Percentiles rank a stretch among this genome's conserved stretches.
These are phyloP conservation scores for Busseola fusca DNA, from an alignment of 2,888 invertebrate genomes.

Conservation along the genomic window DNA sequence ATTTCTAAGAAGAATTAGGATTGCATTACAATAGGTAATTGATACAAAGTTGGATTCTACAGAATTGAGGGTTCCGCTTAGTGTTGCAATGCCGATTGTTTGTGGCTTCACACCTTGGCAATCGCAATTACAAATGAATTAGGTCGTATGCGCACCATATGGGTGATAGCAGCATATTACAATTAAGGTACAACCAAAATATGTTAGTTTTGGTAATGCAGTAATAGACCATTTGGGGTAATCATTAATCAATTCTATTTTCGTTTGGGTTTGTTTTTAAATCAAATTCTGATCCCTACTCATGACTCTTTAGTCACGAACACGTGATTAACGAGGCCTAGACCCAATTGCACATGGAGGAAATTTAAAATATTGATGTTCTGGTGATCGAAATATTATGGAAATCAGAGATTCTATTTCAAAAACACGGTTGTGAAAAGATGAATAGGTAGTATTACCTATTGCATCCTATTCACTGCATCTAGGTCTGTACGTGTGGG, in stretches of 20 bases:
- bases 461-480: neutral
- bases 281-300: neutral
- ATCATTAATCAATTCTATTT: neutral
- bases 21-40: slow-evolving; percentile 69
- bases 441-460: neutral
- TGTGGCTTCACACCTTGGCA: slow-evolving; percentile 68
- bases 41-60: slow-evolving; percentile 68
- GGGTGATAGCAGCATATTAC: slow-evolving; percentile 7
- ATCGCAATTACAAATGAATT: slow-evolving; percentile 64
- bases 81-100: slow-evolving; percentile 65
- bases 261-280: neutral
- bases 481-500: too few relatives aligned
- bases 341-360: neutral
- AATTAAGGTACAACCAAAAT: slow-evolving; percentile 20
- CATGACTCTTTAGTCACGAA: neutral
- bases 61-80: slow-evolving; percentile 66
- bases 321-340: neutral
- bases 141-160: slow-evolving; percentile 60
- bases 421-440: neutral
- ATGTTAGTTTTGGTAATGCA: neutral
- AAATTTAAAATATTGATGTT: slow-evolving; percentile 24
- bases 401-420: neutral
- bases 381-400: slow-evolving; percentile 11
- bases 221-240: neutral
- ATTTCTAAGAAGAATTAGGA: slow-evolving; percentile 60